phyloP scores from a whole-genome alignment of 2,113 vertebrate species.

The Ia io region DNA sequence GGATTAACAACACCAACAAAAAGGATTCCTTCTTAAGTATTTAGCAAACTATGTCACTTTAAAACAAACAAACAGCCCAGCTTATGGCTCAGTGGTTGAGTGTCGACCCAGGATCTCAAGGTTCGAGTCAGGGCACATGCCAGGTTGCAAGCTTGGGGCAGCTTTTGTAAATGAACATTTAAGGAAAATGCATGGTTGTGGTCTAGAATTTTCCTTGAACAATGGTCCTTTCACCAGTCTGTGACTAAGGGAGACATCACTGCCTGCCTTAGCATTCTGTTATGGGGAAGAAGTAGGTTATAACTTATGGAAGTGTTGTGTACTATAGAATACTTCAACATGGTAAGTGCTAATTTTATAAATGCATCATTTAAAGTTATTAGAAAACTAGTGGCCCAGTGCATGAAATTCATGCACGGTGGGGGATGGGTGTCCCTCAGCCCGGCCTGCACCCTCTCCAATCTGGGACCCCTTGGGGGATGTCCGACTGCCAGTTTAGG shows the following conservation, averaged over 20 bases:
- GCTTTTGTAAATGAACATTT: not conserved
- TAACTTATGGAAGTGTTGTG: fast-evolving
- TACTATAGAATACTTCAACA: not conserved
- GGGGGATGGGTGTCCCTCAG: too few species aligned
- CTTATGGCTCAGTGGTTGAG: too few species aligned
- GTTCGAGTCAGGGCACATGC: too few species aligned
- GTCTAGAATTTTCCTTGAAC: not conserved
- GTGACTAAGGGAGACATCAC: not conserved
- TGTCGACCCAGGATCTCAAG: too few species aligned
- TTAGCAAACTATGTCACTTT: not conserved
- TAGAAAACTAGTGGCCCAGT: not conserved
- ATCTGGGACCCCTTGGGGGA: too few species aligned
- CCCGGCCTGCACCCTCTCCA: too few species aligned
- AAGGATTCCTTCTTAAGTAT: not conserved
- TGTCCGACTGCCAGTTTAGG: too few species aligned
- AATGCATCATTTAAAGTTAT: not conserved
- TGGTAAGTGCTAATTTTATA: not conserved
- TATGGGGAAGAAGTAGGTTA: not conserved
- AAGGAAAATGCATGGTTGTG: not conserved
- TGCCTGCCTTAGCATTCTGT: not conserved
- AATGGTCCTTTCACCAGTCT: not conserved
- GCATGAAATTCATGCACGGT: too few species aligned
- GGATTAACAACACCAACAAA: not conserved
- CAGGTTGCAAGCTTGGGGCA: not conserved
- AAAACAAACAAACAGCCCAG: not conserved